Base-by-base conservation (phyloP, 2,888 invertebrate genomes). In the Aphrophora alni region DNA sequence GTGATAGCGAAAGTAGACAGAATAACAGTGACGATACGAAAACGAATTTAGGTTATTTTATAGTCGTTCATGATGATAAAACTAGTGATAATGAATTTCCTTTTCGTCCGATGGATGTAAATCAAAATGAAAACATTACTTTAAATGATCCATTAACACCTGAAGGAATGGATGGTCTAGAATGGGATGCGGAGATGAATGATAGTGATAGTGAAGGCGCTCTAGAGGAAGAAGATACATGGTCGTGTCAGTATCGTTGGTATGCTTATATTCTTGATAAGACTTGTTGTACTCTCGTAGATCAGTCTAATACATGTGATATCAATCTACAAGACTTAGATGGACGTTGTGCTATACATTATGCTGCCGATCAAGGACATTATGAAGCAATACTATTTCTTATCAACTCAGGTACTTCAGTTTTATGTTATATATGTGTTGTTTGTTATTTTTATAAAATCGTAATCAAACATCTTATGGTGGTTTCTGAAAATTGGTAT, bases 111-210 rank as follows among this genome's bases (percentile, higher is more conserved):
- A 75, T n/a, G 72, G 51, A 80, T 70, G 68, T 71, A n/a, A 80
- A 82, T 68, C 74, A 68, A 51, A 82, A 80, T 73, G 75, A 76
- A n/a, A 79, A 72, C 24, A 27, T 79, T 12, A 75, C 78, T 38
- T 26, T 78, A 21, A 82, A 83, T 80, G 85, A 90, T 86, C 86
- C 91, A 87, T 86, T 86, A 5, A 90, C 90, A 12, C 90, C 90
- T 0, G 90, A 90, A 77, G 90, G 91, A 17, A 92, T 92, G 91
- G 92, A 92, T 85, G 93, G 92, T 74, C 88, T 95, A 68, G 94
- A 94, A 87, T 95, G 95, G 94, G 94, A 94, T 87, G 93, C 93
- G 87, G 94, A 95, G 85, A 92, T 94, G 83, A 90, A 89, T 28
- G 90, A 90, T 85, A 81, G 89, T 89, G 81, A 90, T 89, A 33